These are phyloP conservation scores for Morone saxatilis DNA, from an alignment of 2,113 vertebrate species.

Conservation along the genomic window DNA sequence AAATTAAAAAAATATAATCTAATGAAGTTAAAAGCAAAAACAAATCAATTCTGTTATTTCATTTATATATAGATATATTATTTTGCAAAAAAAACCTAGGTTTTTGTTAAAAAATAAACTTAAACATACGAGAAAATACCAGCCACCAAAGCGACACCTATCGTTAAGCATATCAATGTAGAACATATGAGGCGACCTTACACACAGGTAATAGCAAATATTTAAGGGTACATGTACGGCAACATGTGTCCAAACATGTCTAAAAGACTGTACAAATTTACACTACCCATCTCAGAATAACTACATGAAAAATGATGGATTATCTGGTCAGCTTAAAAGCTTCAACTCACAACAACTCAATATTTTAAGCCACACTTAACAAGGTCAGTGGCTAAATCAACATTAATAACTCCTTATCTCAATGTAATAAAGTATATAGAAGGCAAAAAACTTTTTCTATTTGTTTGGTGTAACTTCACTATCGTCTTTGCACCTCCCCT, in stretches of 20 bases:
- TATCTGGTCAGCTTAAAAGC: conserved; percentile 69
- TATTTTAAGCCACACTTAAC: conserved; percentile 75
- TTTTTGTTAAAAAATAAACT: conserved; percentile 84
- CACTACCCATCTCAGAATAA: conserved; percentile 92
- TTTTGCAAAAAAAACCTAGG: conserved; percentile 91
- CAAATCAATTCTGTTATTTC: conserved; percentile 69
- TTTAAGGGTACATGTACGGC: conserved; percentile 90
- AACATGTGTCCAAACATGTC: conserved; percentile 93
- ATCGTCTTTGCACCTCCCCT: conserved; percentile 45
- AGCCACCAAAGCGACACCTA: conserved; percentile 95
- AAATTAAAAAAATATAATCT: conserved; percentile 56
- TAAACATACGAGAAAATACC: conserved; percentile 84
- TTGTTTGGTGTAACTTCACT: conserved; percentile 76
- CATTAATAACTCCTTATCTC: conserved; percentile 69
- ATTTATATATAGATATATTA: conserved; percentile 85
- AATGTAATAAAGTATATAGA: conserved; percentile 77
- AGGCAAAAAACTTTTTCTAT: conserved; percentile 72
- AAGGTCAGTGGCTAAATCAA: conserved; percentile 81
- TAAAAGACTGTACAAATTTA: conserved; percentile 99
- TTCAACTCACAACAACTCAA: conserved; percentile 81
- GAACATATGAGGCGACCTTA: conserved; percentile 96
- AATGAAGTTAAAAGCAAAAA: conserved; percentile 75
- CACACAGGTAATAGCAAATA: conserved; percentile 91
- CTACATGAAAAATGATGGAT: conserved; percentile 89
- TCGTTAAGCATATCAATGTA: conserved; percentile 93